Evolutionary conservation across 23 tunicate genomes (phyloP).

Genomic region (Styela plicata): DNA sequence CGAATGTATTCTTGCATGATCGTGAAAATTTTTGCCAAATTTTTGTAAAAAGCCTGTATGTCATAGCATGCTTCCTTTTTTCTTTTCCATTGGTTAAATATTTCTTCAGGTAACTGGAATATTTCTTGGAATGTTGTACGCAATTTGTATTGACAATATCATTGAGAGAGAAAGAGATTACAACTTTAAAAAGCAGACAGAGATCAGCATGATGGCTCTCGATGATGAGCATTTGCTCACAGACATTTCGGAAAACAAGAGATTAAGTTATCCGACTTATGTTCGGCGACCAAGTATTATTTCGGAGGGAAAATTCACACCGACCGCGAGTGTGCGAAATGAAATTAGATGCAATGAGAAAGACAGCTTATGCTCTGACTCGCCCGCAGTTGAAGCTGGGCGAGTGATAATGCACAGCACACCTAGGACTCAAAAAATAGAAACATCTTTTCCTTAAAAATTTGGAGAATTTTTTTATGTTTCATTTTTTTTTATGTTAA

Average conservation of each 20-base stretch:
- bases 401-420: not conserved
- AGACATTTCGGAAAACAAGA: not conserved
- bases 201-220: constrained; percentile 1
- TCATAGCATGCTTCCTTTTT: not conserved
- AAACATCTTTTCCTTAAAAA: not conserved
- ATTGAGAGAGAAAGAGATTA: constrained; percentile 2
- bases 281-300: constrained; percentile 7
- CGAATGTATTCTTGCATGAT: too few relatives aligned
- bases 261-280: constrained; percentile 22
- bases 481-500: too few relatives aligned
- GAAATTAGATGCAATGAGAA: not conserved
- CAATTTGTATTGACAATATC: constrained; percentile 36
- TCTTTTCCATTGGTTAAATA: not conserved
- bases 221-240: not conserved
- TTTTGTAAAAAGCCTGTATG: too few relatives aligned
- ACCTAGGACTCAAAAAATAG: not conserved
- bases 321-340: not conserved
- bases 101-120: constrained; percentile 50
- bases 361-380: too few relatives aligned
- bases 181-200: not conserved
- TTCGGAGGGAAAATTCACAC: not conserved
- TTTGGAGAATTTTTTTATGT: too few relatives aligned
- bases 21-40: too few relatives aligned
- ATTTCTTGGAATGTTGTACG: constrained; percentile 39
- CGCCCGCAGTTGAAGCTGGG: not conserved